A percentile compares a stretch with the other conserved stretches of the same genome.
Conservation (phyloP, 2,888 invertebrate species). For the Ctenicera cuprea region DNA sequence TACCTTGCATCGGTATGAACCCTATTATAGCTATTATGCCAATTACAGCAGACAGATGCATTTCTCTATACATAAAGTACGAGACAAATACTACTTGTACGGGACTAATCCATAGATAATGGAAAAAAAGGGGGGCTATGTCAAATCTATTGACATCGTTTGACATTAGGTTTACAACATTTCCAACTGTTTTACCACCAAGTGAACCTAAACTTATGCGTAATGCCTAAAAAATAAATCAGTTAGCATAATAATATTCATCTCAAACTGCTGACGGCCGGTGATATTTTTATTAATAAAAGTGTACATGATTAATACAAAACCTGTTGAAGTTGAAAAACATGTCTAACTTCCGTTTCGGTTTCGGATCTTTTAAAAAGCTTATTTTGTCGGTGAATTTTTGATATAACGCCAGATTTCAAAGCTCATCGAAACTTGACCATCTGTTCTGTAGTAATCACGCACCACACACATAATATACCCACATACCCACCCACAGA, state of each 20-base stretch:
- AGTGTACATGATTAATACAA: no score
- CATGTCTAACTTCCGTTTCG: no score
- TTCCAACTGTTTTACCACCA: slow-evolving; percentile 79
- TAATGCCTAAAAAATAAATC: slow-evolving; percentile 75
- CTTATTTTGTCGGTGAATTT: no score
- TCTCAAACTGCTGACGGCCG: no score
- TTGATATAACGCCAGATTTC: no score
- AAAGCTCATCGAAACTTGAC: no score
- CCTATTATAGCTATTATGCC: slow-evolving; percentile 75
- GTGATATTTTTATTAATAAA: slow-evolving; percentile 9
- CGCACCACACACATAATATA: no score
- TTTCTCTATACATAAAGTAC: slow-evolving; percentile 74
- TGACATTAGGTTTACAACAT: slow-evolving; percentile 82
- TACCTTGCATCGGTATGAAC: slow-evolving; percentile 79
- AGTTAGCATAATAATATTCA: slow-evolving; percentile 43
- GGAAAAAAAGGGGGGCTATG: slow-evolving; percentile 79
- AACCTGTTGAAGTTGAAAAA: no score
- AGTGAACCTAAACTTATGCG: slow-evolving; percentile 83
- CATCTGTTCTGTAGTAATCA: no score
- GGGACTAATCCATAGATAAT: slow-evolving; percentile 85
- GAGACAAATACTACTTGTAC: slow-evolving; percentile 78
- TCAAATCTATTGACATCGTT: slow-evolving; percentile 87
- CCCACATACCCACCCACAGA: no score
- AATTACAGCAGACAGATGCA: slow-evolving; percentile 72
- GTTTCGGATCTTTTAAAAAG: no score